These are phyloP conservation scores for Melieria omissa DNA, from an alignment of 2,888 invertebrate genomes.

Conservation along the genomic window DNA sequence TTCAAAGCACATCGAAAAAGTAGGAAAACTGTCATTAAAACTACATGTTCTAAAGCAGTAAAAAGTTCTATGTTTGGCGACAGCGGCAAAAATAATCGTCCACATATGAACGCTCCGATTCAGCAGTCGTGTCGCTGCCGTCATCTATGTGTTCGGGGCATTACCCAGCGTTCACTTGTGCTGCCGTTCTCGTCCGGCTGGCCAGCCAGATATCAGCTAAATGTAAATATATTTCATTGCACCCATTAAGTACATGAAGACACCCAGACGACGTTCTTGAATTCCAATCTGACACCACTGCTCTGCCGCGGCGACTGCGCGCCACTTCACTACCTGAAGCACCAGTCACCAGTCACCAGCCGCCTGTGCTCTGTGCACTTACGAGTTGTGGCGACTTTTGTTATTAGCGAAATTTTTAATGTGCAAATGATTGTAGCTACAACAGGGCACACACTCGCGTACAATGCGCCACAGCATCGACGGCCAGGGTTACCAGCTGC, in stretches of 20 bases:
- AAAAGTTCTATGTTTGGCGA: too few species aligned
- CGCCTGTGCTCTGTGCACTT: neutral
- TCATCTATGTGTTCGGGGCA: neutral
- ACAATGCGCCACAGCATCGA: too few species aligned
- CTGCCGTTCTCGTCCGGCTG: neutral
- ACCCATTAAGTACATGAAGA: slow-evolving; percentile 46
- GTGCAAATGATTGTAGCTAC: slow-evolving; percentile 40
- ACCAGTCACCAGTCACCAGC: neutral
- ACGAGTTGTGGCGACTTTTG: neutral
- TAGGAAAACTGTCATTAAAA: too few species aligned
- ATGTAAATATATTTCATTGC: slow-evolving; percentile 48
- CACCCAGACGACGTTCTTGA: slow-evolving; percentile 7
- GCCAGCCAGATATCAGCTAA: neutral
- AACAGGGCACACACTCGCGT: neutral
- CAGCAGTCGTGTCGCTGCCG: neutral
- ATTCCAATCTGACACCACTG: slow-evolving; percentile 23
- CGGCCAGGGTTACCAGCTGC: too few species aligned
- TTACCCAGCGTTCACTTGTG: neutral
- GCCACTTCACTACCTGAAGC: neutral
- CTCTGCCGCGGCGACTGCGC: neutral
- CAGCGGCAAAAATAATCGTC: too few species aligned
- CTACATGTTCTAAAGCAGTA: too few species aligned
- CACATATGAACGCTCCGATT: neutral
- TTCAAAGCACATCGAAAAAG: neutral
- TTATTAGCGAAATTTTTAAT: slow-evolving; percentile 38